Base-by-base conservation (phyloP, 2,797 vertebrate species). In the Sebastes itinus region DNA sequence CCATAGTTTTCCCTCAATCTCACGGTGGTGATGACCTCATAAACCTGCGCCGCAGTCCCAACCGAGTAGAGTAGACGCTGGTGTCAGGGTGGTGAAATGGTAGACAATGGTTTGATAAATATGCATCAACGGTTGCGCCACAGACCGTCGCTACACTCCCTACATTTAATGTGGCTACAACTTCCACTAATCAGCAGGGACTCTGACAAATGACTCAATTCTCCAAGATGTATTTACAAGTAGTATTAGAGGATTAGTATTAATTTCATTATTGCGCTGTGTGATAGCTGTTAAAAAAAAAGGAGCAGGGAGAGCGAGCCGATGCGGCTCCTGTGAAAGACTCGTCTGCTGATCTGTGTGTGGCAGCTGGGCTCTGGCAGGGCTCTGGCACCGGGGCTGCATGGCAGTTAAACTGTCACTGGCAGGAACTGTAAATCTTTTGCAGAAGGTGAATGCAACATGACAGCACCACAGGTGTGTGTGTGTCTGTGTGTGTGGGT, bases 371-470 rank as follows among this genome's bases (percentile, higher is more conserved):
- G 89, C 85, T 89, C 81, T 82, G 87, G 88, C 89, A 87, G 66
- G 68, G 72, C 73, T 88, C 71, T 91, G 89, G 88, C 88, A 90
- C 56, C 54, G 38, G 35, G 62, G 74, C 87, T 69, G 77, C 73
- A 35, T 80, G 91, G 92, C 93, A 93, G 94, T 95, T 95, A 92
- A 95, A 95, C 94, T 92, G 94, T 92, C 94, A 83, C 77, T 83
- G 82, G 83, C 90, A 93, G 86, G 91, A 92, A 89, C 86, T 81
- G 68, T 85, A 90, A 86, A 90, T 88, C 83, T 91, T 82, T 75
- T 80, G 86, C 86, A 91, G 87, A 88, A 89, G 86, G 90, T 92
- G 86, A 93, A 93, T 82, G 78, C 74, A 91, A 78, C 59, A 60
- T 61, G 87, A 88, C 87, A 89, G 90, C 63, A 3, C 49, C 84